Evolutionary conservation across 2,113 vertebrate genomes (phyloP).

Genomic region (Emberiza fucata): DNA sequence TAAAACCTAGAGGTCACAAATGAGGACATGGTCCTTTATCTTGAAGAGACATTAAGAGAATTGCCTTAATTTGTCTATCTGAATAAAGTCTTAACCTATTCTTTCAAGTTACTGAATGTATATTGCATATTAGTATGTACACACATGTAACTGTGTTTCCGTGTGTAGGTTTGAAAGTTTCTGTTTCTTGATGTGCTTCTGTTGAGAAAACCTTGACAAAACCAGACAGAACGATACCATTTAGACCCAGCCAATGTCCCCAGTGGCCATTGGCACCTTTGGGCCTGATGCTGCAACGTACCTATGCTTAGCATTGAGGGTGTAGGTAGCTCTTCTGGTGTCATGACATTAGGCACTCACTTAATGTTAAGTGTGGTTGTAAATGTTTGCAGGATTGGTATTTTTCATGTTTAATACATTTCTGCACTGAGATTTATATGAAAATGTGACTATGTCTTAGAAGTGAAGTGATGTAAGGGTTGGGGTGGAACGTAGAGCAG

Average conservation of each 20-base stretch:
- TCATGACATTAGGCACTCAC: background rate
- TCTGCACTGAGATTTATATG: conserved; percentile 54
- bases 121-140: conserved; percentile 59
- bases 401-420: conserved; percentile 35
- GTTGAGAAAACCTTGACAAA: conserved; percentile 41
- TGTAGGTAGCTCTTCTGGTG: background rate
- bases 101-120: conserved; percentile 69
- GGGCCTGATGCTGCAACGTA: conserved; percentile 35
- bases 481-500: conserved; percentile 30
- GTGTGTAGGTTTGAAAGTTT: conserved; percentile 56
- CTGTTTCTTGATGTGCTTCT: conserved; percentile 57
- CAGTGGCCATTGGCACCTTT: background rate
- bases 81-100: conserved; percentile 68
- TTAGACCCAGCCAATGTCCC: background rate
- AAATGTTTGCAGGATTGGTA: conserved; percentile 14
- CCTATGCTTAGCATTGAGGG: background rate
- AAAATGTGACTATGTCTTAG: conserved; percentile 55
- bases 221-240: background rate
- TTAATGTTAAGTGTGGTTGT: background rate
- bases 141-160: conserved; percentile 50
- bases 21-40: conserved; percentile 56
- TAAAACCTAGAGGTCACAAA: conserved; percentile 60
- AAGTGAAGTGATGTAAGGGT: conserved; percentile 49
- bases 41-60: conserved; percentile 52
- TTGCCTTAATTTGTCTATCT: conserved; percentile 68